phyloP scores from a whole-genome alignment of 2,113 vertebrate genomes.

The Xiphias gladius region DNA sequence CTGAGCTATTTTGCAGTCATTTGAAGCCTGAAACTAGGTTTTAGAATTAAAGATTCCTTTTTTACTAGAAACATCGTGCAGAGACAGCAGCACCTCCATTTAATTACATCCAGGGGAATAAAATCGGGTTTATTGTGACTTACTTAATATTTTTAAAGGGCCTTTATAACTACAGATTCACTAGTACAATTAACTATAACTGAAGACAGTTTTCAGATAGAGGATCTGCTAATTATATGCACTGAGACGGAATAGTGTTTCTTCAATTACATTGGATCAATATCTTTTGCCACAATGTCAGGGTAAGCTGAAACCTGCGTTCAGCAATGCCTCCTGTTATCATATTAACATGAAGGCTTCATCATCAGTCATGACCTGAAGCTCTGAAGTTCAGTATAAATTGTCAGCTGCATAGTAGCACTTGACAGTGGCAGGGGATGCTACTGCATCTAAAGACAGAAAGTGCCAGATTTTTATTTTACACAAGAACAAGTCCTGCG shows the following conservation, averaged over 20 bases:
- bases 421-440: slow-evolving; percentile 20
- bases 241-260: slow-evolving; percentile 63
- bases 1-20: background rate
- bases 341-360: slow-evolving; percentile 72
- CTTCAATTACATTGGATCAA: slow-evolving; percentile 77
- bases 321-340: slow-evolving; percentile 71
- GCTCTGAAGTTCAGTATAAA: slow-evolving; percentile 48
- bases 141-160: slow-evolving; percentile 54
- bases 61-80: background rate
- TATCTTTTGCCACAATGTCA: slow-evolving; percentile 75
- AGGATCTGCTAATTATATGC: slow-evolving; percentile 77
- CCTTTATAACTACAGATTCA: slow-evolving; percentile 40
- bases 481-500: background rate
- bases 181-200: slow-evolving; percentile 55
- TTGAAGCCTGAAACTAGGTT: background rate
- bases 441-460: background rate
- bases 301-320: slow-evolving; percentile 70
- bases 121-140: slow-evolving; percentile 29
- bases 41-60: slow-evolving; percentile 4
- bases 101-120: slow-evolving; percentile 13
- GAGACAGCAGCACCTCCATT: slow-evolving; percentile 7
- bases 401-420: slow-evolving; percentile 22
- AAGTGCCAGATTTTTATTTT: background rate
- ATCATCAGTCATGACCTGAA: slow-evolving; percentile 69
- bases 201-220: slow-evolving; percentile 74